Base-by-base conservation (phyloP, 2,888 invertebrate genomes). In the Cotesia congregata region DNA sequence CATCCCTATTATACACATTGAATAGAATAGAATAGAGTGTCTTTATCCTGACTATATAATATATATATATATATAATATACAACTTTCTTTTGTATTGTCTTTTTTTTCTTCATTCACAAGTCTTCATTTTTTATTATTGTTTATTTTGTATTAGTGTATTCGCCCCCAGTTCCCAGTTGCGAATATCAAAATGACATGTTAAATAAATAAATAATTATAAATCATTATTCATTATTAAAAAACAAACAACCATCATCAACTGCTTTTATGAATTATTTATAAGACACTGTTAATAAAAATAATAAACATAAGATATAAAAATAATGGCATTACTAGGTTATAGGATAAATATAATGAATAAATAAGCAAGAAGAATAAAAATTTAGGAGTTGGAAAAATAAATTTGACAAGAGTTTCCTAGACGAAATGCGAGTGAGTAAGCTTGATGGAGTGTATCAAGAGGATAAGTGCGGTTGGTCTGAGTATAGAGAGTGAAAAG, bases 371-470 rank as follows among this genome's bases (percentile, higher is more conserved):
- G 12, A 30, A 38, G 12, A 65, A 30, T 20, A 38, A 12, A 38
- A 65, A 65, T 65, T 30, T 30, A 30, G 30, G 30, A 30, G 30
- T 30, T 30, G 30, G 30, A 30, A 65, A 65, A 38, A 30, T 65
- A 65, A 65, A 65, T 65, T 65, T 65, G 38, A 65, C 65, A 65
- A 65, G 65, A 65, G 65, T 65, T 65, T 65, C 12, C 65, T 38
- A 65, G 65, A 12, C 30, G 65, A 65, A 65, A 50, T 50, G 12
- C 50, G 12, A 30, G 38, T 65, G 65, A 65, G 65, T 38, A 20
- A 9, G 65, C 65, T 65, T 65, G 65, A 65, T 65, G 65, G 65
- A 65, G 65, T 65, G 65, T 65, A 38, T 65, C 65, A 65, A 65
- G 65, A 38, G 30, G 65, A 65, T 65, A 38, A 65, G 65, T 65